Evolutionary conservation across 2,888 invertebrate species (phyloP).

Genomic region (Drosophila prostipennis): DNA sequence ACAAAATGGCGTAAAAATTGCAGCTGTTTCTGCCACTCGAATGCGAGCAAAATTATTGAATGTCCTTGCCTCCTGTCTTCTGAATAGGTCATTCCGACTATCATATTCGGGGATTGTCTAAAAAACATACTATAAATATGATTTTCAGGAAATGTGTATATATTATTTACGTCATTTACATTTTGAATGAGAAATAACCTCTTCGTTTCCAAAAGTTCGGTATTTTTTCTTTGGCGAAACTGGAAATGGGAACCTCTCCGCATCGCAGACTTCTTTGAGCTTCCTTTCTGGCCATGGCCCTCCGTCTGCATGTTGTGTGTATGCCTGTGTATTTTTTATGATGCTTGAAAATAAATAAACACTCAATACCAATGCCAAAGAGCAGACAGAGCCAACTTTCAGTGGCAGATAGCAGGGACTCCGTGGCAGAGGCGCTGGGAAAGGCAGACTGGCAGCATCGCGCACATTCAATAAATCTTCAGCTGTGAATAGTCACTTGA

Average conservation of each 20-base stretch:
- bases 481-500: slow-evolving; percentile 79
- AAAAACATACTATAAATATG: no score
- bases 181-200: no score
- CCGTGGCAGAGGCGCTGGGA: slow-evolving; percentile 19
- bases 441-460: slow-evolving; percentile 47
- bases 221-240: background rate
- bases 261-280: slow-evolving; percentile 12
- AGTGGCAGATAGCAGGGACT: slow-evolving; percentile 35
- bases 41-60: slow-evolving; percentile 67
- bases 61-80: slow-evolving; percentile 40
- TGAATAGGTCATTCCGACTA: background rate
- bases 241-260: slow-evolving; percentile 14
- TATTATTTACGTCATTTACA: no score
- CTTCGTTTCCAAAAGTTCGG: no score
- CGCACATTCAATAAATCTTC: slow-evolving; percentile 81
- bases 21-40: slow-evolving; percentile 66
- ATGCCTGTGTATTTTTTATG: slow-evolving; percentile 73
- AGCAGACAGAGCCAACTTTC: slow-evolving; percentile 66
- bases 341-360: slow-evolving; percentile 81
- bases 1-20: slow-evolving; percentile 76
- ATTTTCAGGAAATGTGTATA: no score
- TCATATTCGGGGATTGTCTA: background rate
- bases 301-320: slow-evolving; percentile 32
- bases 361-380: slow-evolving; percentile 79
- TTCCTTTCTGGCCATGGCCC: slow-evolving; percentile 12